These are phyloP conservation scores for Falco columbarius DNA, from an alignment of 2,797 vertebrate genomes.

Conservation along the genomic window DNA sequence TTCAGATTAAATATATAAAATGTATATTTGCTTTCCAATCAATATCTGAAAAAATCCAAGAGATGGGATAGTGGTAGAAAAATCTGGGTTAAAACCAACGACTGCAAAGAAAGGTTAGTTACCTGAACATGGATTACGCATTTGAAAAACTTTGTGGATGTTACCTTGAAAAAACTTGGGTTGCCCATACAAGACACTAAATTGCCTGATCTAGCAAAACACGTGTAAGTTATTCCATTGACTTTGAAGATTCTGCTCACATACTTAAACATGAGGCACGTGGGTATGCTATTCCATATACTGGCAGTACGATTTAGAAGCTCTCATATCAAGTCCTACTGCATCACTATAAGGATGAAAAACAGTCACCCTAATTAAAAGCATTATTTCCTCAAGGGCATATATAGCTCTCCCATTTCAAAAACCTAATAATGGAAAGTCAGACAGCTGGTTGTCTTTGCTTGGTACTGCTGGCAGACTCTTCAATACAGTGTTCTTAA, in stretches of 20 bases:
- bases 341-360: not conserved
- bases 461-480: not conserved
- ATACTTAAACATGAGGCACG: not conserved
- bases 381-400: not conserved
- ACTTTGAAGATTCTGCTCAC: not conserved
- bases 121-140: not conserved
- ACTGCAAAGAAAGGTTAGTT: not conserved
- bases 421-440: constrained; percentile 29
- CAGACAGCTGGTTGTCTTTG: not conserved
- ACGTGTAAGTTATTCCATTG: not conserved
- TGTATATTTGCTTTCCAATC: not conserved
- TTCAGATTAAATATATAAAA: not conserved
- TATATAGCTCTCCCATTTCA: not conserved
- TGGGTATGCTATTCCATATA: not conserved
- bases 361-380: not conserved
- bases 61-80: not conserved
- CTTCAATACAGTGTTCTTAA: not conserved
- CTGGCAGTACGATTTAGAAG: not conserved
- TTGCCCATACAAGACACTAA: not conserved
- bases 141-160: not conserved
- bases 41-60: not conserved
- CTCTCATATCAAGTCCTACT: not conserved
- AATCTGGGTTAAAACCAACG: not conserved
- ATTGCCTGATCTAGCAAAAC: not conserved
- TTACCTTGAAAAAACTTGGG: not conserved